These are phyloP conservation scores for Bovichtus variegatus DNA, from an alignment of 2,797 vertebrate species.

Conservation along the genomic window DNA sequence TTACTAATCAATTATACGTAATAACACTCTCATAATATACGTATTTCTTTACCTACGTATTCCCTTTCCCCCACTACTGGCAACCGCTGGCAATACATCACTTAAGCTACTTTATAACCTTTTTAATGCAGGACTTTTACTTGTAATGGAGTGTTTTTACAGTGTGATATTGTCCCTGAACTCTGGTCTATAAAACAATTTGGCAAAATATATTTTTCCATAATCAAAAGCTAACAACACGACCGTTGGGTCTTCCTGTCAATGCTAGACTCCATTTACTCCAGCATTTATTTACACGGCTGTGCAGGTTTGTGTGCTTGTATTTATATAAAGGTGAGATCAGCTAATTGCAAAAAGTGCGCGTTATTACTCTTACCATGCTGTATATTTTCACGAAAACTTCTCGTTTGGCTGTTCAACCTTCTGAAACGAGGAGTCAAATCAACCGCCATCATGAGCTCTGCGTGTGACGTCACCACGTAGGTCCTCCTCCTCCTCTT, in stretches of 20 bases:
- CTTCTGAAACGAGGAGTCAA: constrained; percentile 88
- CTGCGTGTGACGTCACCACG: constrained; percentile 37
- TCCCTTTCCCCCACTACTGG: too few species aligned
- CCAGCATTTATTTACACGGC: not conserved
- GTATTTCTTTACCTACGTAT: not conserved
- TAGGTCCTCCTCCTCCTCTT: not conserved
- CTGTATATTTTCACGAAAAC: constrained; percentile 77
- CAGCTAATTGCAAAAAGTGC: too few species aligned
- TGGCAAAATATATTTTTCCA: not conserved
- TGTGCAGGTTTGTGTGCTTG: not conserved
- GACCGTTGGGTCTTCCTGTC: not conserved
- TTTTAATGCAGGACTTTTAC: not conserved
- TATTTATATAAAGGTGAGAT: not conserved
- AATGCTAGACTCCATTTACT: too few species aligned
- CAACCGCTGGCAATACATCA: not conserved
- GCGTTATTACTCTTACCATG: too few species aligned
- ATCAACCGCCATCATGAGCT: constrained; percentile 84
- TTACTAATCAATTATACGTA: not conserved
- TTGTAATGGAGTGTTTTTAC: too few species aligned
- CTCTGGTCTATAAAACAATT: too few species aligned
- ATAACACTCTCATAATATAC: not conserved
- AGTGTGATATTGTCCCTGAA: too few species aligned
- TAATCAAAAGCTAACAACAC: not conserved
- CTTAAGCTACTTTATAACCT: not conserved
- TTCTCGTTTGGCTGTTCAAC: constrained; percentile 83